These are phyloP conservation scores for Cryptoblepharus egeriae DNA, from an alignment of 2,797 vertebrate genomes.

Conservation along the genomic window DNA sequence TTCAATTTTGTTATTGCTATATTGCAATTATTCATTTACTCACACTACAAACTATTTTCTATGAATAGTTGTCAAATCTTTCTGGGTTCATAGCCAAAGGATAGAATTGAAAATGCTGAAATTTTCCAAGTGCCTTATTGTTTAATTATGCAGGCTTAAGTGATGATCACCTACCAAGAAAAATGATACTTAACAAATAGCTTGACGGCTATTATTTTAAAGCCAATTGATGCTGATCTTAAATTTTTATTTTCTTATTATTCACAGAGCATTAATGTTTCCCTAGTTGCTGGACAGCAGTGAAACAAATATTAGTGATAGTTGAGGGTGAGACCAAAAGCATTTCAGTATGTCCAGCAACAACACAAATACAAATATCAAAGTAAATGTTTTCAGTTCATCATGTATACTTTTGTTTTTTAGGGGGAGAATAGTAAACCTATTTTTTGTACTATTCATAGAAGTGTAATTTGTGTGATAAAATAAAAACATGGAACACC, in stretches of 20 bases:
- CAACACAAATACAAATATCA: not conserved
- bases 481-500: too few relatives aligned
- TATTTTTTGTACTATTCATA: not conserved
- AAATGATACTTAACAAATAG: conserved; percentile 20
- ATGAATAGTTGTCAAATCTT: conserved; percentile 36
- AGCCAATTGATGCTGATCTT: conserved; percentile 18
- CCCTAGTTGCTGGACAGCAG: not conserved
- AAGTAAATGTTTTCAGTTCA: not conserved
- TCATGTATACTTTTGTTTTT: not conserved
- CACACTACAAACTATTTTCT: not conserved
- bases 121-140: conserved; percentile 37
- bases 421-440: not conserved
- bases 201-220: not conserved
- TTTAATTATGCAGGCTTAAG: conserved; percentile 49
- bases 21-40: conserved; percentile 20
- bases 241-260: not conserved
- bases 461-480: too few relatives aligned
- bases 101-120: conserved; percentile 22
- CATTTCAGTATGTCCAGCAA: not conserved
- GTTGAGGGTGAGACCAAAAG: not conserved
- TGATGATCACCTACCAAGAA: conserved; percentile 7
- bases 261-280: not conserved
- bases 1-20: not conserved
- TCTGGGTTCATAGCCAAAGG: conserved; percentile 28
- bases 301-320: not conserved